Evolutionary conservation across 2,113 vertebrate species (phyloP).

Genomic region (Chaenocephalus aceratus): DNA sequence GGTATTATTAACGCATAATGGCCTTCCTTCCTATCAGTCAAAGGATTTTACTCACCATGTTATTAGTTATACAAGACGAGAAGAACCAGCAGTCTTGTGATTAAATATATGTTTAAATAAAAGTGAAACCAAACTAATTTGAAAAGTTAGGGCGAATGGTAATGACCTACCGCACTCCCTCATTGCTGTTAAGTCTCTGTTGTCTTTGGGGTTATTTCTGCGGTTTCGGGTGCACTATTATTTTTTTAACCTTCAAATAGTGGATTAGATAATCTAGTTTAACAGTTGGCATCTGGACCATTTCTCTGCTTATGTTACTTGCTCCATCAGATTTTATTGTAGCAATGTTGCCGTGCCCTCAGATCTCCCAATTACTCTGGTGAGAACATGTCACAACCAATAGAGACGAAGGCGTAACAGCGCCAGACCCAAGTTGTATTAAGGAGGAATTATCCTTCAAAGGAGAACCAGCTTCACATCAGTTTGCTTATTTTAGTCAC

Average conservation of each 20-base stretch:
- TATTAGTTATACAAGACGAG: neutral
- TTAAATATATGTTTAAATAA: neutral
- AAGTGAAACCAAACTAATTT: neutral
- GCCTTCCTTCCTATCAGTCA: neutral
- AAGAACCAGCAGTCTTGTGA: neutral
- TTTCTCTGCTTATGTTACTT: conserved; percentile 1
- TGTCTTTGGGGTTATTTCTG: neutral
- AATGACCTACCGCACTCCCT: too few relatives aligned
- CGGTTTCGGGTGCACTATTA: neutral
- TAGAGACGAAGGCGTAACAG: neutral
- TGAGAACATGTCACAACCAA: neutral
- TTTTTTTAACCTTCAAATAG: neutral
- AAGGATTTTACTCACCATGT: neutral
- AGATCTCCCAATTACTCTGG: neutral
- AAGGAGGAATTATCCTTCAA: conserved; percentile 1
- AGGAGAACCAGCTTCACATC: conserved; percentile 4
- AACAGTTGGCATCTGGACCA: neutral
- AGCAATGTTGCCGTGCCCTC: neutral
- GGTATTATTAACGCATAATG: neutral
- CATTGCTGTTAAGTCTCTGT: neutral
- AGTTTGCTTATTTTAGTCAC: conserved; percentile 28
- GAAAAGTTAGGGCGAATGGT: neutral
- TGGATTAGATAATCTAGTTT: neutral
- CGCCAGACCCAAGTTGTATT: neutral
- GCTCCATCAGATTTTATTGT: neutral